Conservation (phyloP, 2,113 vertebrate species). For the Pithys albifrons region DNA sequence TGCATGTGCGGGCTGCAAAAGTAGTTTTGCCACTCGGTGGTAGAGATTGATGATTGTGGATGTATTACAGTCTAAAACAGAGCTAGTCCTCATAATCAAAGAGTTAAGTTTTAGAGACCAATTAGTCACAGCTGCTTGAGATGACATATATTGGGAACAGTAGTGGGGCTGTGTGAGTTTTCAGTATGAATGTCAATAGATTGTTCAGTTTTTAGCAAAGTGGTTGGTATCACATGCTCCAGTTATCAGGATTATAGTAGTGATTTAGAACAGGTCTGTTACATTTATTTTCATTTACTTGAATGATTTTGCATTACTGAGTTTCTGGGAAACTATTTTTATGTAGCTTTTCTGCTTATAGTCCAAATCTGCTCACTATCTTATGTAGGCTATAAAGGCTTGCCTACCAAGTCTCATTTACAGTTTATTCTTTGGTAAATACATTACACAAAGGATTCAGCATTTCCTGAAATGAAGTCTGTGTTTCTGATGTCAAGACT, state of each 20-base stretch:
- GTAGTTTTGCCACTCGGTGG: neutral
- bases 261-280: neutral
- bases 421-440: neutral
- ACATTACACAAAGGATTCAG: neutral
- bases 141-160: neutral
- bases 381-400: neutral
- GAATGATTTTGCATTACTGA: neutral
- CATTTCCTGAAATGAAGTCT: neutral
- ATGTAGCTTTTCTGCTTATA: neutral
- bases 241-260: neutral
- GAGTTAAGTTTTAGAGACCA: neutral
- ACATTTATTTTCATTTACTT: neutral
- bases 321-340: neutral
- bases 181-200: neutral
- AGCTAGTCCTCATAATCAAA: neutral
- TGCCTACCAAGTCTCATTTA: neutral
- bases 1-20: neutral
- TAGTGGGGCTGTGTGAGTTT: neutral
- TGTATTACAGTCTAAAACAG: neutral
- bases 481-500: neutral
- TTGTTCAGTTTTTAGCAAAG: neutral
- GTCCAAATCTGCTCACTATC: fast-evolving
- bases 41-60: neutral
- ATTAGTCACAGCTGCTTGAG: neutral
- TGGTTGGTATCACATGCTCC: neutral